Evolutionary conservation across 2,888 invertebrate genomes (phyloP).

Genomic region (Trichogramma evanescens): DNA sequence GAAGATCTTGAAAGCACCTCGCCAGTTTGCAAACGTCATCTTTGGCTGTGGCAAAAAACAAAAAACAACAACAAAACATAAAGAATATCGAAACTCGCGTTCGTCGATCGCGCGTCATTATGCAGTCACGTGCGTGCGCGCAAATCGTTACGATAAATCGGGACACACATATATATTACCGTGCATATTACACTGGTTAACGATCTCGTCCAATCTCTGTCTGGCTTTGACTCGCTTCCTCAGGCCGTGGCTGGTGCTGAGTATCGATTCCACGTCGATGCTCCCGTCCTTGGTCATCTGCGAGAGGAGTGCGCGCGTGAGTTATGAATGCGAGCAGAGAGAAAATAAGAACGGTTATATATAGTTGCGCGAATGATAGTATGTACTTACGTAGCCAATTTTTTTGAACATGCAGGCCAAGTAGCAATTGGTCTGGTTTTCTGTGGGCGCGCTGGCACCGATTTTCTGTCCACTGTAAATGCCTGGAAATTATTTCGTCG

Average conservation of each 20-base stretch:
- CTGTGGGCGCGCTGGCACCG: neutral
- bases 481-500: neutral
- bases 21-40: slow-evolving; percentile 3
- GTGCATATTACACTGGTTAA: neutral
- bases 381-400: slow-evolving; percentile 35
- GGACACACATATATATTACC: neutral
- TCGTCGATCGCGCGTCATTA: too few relatives aligned
- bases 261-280: neutral
- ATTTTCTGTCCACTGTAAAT: neutral
- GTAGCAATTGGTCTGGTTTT: slow-evolving; percentile 27
- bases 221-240: neutral
- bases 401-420: slow-evolving; percentile 33
- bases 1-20: neutral
- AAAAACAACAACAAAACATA: neutral
- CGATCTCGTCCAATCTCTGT: neutral
- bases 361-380: neutral
- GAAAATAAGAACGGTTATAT: too few relatives aligned
- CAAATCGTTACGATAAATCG: too few relatives aligned
- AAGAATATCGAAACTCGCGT: too few relatives aligned
- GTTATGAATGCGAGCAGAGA: too few relatives aligned
- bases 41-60: neutral
- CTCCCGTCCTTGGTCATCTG: slow-evolving; percentile 1
- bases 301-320: neutral
- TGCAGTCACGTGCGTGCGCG: too few relatives aligned
- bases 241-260: neutral